Conservation (phyloP, 1,140 invertebrate species). For the Periplaneta americana region DNA sequence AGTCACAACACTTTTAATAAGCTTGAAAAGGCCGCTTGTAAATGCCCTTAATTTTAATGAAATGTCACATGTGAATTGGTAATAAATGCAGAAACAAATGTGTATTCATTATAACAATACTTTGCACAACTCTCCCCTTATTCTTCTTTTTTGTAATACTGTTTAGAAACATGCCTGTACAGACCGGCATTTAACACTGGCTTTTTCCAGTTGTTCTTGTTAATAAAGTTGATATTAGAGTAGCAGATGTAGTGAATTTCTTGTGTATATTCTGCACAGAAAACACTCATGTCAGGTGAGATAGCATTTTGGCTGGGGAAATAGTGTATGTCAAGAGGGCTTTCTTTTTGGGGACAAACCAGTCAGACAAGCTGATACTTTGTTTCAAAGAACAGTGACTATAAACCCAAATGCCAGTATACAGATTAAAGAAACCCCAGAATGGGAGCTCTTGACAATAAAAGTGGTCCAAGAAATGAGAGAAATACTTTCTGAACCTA, state of each 20-base stretch:
- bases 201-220: neutral
- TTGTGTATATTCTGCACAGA: too few relatives aligned
- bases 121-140: neutral
- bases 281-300: neutral
- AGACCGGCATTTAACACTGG: neutral
- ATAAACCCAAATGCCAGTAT: too few relatives aligned
- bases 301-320: neutral
- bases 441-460: neutral
- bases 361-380: neutral
- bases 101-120: neutral
- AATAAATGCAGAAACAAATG: constrained; percentile 14
- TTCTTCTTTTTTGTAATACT: neutral
- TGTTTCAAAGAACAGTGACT: too few relatives aligned
- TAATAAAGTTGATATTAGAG: neutral
- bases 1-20: constrained; percentile 1
- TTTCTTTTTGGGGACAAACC: neutral
- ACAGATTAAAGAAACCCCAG: neutral
- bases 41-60: constrained; percentile 11
- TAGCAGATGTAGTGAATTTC: neutral
- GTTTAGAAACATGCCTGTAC: neutral
- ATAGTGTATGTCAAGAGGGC: neutral
- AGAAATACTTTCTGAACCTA: neutral
- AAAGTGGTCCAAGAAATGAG: too few relatives aligned
- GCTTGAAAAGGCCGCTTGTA: neutral
- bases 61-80: constrained; percentile 12